Evolutionary conservation across 2,797 vertebrate genomes (phyloP).

Genomic region (Mormyrops boulengeri): DNA sequence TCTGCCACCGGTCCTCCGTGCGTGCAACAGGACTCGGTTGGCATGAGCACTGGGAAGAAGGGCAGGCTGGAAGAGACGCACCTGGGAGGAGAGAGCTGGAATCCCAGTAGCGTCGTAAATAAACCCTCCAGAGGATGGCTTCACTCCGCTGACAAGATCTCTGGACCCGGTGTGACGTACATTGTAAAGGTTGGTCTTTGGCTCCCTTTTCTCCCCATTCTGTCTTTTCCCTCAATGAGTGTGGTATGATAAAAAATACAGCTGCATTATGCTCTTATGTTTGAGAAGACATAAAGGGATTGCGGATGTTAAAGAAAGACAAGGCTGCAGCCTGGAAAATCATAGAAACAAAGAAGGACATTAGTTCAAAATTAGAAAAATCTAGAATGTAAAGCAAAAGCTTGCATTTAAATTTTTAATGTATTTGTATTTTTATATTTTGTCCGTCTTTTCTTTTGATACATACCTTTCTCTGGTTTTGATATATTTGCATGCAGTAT

Average conservation of each 20-base stretch:
- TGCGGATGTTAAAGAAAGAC: constrained; percentile 44
- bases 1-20: constrained; percentile 62
- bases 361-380: constrained; percentile 26
- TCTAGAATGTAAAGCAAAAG: constrained; percentile 34
- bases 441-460: background rate
- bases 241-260: constrained; percentile 24
- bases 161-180: constrained; percentile 93
- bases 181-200: constrained; percentile 86
- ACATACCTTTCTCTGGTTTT: constrained; percentile 16
- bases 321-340: constrained; percentile 52
- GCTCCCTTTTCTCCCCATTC: constrained; percentile 44
- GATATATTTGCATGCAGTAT: constrained; percentile 26
- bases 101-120: constrained; percentile 68
- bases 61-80: constrained; percentile 72
- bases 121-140: constrained; percentile 83
- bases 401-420: background rate
- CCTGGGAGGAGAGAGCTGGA: constrained; percentile 72
- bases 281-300: constrained; percentile 45
- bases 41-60: constrained; percentile 73
- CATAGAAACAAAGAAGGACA: constrained; percentile 51
- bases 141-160: constrained; percentile 89
- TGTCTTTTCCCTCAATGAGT: constrained; percentile 57
- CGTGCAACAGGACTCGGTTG: constrained; percentile 57
- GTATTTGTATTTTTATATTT: constrained; percentile 11
- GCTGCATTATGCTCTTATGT: constrained; percentile 46